Percentiles rank a stretch among this genome's conserved stretches.
Evolutionary conservation across 2,113 vertebrate species (phyloP).

Genomic region (Cyanoramphus novaezelandiae): DNA sequence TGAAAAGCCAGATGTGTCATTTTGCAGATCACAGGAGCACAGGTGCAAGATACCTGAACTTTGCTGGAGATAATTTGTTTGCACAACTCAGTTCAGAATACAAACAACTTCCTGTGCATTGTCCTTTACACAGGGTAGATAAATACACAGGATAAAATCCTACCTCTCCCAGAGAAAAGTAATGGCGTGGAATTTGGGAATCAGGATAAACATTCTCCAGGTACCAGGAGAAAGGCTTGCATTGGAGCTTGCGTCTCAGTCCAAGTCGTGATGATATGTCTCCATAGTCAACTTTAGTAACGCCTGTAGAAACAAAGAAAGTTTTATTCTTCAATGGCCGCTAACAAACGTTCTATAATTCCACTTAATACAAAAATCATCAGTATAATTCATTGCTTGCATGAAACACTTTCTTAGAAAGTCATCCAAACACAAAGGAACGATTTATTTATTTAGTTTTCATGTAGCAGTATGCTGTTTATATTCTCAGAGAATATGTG

Average conservation of each 20-base stretch:
- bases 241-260: slow-evolving; percentile 94
- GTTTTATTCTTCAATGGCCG: neutral
- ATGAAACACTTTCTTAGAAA: neutral
- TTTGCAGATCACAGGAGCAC: neutral
- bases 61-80: neutral
- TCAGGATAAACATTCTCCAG: slow-evolving; percentile 97
- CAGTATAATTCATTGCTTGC: neutral
- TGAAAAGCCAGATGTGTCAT: neutral
- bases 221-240: slow-evolving; percentile 98
- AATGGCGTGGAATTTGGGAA: slow-evolving; percentile 98
- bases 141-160: neutral
- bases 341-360: neutral
- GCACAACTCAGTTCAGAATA: neutral
- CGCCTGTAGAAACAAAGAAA: slow-evolving; percentile 77
- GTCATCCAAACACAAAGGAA: neutral
- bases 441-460: neutral
- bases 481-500: neutral
- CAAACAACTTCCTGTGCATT: neutral
- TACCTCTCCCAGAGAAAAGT: slow-evolving; percentile 99
- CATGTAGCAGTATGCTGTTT: neutral
- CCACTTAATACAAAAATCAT: neutral
- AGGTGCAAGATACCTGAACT: neutral
- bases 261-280: slow-evolving; percentile 88
- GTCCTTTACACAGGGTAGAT: neutral
- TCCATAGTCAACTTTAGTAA: slow-evolving; percentile 98